Conservation (phyloP, 2,797 vertebrate species). For the Nothura maculosa region DNA sequence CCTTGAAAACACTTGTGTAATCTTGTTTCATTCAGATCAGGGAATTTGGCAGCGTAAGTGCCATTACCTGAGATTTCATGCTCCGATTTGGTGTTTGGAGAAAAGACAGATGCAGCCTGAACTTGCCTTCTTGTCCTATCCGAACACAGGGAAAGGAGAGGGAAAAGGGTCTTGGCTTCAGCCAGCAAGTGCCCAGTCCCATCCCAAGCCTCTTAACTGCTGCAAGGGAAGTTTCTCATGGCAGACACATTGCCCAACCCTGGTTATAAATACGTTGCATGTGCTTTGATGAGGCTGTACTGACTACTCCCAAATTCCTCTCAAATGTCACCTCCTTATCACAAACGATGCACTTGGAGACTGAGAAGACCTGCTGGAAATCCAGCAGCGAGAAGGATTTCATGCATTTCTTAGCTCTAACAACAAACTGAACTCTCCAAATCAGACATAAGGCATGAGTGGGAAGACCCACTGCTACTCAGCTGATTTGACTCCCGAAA, state of each 20-base stretch:
- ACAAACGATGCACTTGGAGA: constrained; percentile 4
- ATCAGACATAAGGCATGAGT: background rate
- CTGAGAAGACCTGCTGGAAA: constrained; percentile 31
- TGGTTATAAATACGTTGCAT: constrained; percentile 20
- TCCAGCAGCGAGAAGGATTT: background rate
- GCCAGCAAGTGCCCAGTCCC: background rate
- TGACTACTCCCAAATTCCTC: constrained; percentile 35
- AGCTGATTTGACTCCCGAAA: background rate
- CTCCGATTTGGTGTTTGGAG: constrained; percentile 27
- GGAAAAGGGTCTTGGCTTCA: background rate
- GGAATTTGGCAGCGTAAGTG: background rate
- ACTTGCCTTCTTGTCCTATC: background rate
- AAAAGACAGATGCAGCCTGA: background rate
- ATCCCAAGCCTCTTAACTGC: background rate
- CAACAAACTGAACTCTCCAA: background rate
- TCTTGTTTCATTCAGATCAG: background rate
- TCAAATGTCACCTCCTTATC: constrained; percentile 27
- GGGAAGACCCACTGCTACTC: background rate
- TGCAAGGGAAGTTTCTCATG: background rate
- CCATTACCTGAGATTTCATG: constrained; percentile 22
- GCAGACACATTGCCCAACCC: background rate
- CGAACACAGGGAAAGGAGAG: background rate
- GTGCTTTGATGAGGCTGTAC: constrained; percentile 12
- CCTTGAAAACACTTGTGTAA: constrained; percentile 26
- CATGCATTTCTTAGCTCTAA: constrained; percentile 29